phyloP scores from a whole-genome alignment of 2,797 vertebrate species.

The Microtus obscurus region DNA sequence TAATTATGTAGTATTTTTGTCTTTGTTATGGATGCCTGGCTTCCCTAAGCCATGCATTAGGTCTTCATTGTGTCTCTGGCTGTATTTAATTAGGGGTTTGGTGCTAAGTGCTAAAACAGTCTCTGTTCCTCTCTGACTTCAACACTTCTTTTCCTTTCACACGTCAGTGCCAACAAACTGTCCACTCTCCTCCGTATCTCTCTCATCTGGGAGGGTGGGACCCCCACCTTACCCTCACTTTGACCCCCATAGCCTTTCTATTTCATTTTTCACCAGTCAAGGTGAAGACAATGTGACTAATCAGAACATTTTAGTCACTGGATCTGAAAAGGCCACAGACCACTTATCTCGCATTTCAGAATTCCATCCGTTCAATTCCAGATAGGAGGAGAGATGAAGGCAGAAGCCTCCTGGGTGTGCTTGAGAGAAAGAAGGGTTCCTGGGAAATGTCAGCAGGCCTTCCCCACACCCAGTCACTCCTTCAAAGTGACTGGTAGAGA shows the following conservation, averaged over 20 bases:
- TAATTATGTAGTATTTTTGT: neutral
- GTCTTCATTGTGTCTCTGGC: neutral
- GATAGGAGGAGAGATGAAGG: neutral
- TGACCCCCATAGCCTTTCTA: neutral
- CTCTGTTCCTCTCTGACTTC: neutral
- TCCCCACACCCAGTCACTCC: accelerated
- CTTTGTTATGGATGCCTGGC: neutral
- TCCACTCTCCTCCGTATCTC: neutral
- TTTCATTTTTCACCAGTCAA: neutral
- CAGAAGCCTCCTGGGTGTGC: neutral
- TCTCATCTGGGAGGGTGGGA: neutral
- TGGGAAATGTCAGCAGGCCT: accelerated
- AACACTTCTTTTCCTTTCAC: neutral
- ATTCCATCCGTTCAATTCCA: neutral
- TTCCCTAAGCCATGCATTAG: neutral
- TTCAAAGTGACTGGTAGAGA: neutral
- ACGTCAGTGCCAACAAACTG: neutral
- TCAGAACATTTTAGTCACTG: neutral
- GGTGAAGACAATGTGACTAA: neutral
- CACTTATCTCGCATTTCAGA: accelerated
- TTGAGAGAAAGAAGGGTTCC: neutral
- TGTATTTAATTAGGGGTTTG: neutral
- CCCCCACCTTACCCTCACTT: neutral
- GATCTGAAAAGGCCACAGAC: neutral
- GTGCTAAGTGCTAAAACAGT: neutral